Percentiles rank a stretch among this genome's conserved stretches.
phyloP scores from a whole-genome alignment of 2,113 vertebrate genomes.

The Coptodon bakossiorum region DNA sequence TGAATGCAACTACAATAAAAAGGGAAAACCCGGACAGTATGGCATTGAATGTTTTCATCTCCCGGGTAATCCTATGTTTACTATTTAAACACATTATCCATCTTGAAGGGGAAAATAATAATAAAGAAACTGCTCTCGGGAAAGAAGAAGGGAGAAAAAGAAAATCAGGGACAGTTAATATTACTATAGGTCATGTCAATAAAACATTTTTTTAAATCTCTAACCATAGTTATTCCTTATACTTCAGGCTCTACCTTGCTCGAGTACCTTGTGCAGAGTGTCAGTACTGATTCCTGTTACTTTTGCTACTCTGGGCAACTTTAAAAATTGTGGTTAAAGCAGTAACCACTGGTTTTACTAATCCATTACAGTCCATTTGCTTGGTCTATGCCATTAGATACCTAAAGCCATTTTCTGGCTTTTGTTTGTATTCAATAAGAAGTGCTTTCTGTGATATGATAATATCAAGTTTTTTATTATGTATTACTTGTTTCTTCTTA shows the following conservation, averaged over 20 bases:
- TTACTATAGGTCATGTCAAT: not conserved
- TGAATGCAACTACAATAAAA: not conserved
- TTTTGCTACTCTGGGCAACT: not conserved
- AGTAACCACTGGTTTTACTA: not conserved
- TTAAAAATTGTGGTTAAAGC: not conserved
- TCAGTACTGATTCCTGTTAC: not conserved
- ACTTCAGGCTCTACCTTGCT: not conserved
- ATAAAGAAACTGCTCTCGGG: not conserved
- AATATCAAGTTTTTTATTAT: not conserved
- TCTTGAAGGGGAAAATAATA: not conserved
- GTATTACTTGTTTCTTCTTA: not conserved
- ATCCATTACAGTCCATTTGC: not conserved
- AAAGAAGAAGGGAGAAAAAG: not conserved
- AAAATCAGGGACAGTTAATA: not conserved
- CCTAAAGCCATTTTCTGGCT: not conserved
- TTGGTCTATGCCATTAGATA: not conserved
- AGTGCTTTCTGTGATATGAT: not conserved
- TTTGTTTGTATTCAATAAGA: not conserved
- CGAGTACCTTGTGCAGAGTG: not conserved
- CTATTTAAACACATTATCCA: not conserved
- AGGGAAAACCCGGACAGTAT: not conserved
- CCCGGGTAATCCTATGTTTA: not conserved
- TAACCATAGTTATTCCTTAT: not conserved
- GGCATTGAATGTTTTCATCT: not conserved
- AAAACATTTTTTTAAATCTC: not conserved